These are phyloP conservation scores for Drosophila anomalipes DNA, from an alignment of 2,888 invertebrate genomes.

Conservation along the genomic window DNA sequence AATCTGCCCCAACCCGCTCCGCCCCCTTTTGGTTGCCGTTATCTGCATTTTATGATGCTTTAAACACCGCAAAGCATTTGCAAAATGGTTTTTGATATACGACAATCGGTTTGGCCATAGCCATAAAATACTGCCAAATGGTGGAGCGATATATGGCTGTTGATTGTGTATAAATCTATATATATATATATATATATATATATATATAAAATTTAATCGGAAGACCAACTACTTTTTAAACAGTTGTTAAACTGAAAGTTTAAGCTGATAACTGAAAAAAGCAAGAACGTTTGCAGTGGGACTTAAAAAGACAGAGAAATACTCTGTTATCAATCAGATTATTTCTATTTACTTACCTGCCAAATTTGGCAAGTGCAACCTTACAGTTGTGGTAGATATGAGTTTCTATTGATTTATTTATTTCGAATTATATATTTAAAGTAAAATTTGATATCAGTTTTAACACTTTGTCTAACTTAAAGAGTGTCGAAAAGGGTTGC, in stretches of 20 bases:
- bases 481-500: not conserved
- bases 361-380: not conserved
- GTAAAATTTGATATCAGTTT: too few species aligned
- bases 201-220: too few species aligned
- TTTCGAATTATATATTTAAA: not conserved
- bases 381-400: not conserved
- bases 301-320: not conserved
- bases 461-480: not conserved
- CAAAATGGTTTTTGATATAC: constrained; percentile 73
- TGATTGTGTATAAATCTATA: constrained; percentile 18
- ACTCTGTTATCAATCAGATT: not conserved
- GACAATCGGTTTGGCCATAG: constrained; percentile 45
- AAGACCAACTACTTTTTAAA: not conserved
- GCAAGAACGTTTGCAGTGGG: not conserved
- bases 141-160: constrained; percentile 31
- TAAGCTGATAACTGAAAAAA: not conserved
- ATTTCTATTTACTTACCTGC: not conserved
- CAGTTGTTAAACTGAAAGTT: not conserved
- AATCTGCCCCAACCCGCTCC: not conserved
- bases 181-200: not conserved
- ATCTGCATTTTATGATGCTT: constrained; percentile 80
- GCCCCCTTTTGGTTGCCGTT: constrained; percentile 68
- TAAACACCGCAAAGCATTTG: constrained; percentile 57
- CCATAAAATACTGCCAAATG: constrained; percentile 70
- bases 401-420: not conserved